These are phyloP conservation scores for Mus spicilegus DNA, from an alignment of 2,113 vertebrate genomes.

Conservation along the genomic window DNA sequence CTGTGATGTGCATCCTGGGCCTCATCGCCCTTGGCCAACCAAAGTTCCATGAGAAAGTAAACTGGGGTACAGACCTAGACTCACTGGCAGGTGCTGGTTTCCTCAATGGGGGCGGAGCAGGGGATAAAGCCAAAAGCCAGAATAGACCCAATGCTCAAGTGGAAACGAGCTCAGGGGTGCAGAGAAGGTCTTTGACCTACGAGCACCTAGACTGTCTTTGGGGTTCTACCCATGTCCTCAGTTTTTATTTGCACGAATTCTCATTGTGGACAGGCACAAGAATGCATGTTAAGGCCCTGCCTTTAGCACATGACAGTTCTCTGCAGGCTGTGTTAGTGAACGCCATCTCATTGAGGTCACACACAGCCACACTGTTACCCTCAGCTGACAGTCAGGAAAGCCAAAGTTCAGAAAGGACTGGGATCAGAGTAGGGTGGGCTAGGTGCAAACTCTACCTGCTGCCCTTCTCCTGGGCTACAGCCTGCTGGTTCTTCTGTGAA, in stretches of 20 bases:
- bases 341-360: not conserved
- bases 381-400: not conserved
- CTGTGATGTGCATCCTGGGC: not conserved
- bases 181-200: not conserved
- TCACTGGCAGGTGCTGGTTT: not conserved
- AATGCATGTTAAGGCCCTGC: not conserved
- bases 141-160: not conserved
- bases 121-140: not conserved
- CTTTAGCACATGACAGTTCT: not conserved
- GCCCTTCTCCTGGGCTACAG: not conserved
- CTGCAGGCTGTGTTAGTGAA: not conserved
- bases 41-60: not conserved
- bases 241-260: not conserved
- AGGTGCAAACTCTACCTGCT: fast-evolving
- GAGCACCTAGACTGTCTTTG: not conserved
- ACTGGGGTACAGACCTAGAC: not conserved
- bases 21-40: not conserved
- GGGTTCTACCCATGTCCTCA: not conserved
- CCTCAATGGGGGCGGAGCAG: not conserved
- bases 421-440: not conserved
- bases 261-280: not conserved
- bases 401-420: not conserved
- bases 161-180: not conserved
- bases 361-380: not conserved
- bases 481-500: not conserved